These are phyloP conservation scores for Atherinosoma microstoma DNA, from an alignment of 2,797 vertebrate species.

Conservation along the genomic window DNA sequence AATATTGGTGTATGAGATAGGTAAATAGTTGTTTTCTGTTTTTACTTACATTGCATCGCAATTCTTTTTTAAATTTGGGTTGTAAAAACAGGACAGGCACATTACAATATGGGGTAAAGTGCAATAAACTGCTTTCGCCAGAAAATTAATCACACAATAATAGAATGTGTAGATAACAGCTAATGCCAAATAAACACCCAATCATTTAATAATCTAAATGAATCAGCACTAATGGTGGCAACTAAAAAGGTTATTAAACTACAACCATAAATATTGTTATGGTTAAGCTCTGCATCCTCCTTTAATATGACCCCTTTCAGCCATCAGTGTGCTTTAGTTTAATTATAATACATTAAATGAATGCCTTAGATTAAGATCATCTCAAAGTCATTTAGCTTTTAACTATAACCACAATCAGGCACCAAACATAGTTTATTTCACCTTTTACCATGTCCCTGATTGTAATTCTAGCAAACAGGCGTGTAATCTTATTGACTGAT, in stretches of 20 bases:
- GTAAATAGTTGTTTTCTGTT: too few species aligned
- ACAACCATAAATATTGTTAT: neutral
- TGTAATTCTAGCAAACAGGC: constrained; percentile 55
- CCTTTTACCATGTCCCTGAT: constrained; percentile 23
- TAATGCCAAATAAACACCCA: constrained; percentile 25
- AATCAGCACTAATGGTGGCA: constrained; percentile 23
- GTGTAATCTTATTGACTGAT: constrained; percentile 60
- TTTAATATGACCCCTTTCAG: constrained; percentile 10
- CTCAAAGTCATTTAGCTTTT: constrained; percentile 25
- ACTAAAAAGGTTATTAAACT: constrained; percentile 23
- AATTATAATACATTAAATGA: constrained; percentile 22
- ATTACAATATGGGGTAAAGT: neutral
- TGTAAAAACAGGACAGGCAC: neutral
- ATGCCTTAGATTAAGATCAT: constrained; percentile 21
- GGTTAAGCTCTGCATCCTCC: neutral
- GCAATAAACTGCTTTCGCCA: neutral
- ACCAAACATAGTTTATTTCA: constrained; percentile 1
- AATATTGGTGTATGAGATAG: too few species aligned
- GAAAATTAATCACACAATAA: constrained; percentile 9
- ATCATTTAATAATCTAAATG: constrained; percentile 21
- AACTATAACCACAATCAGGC: constrained; percentile 3
- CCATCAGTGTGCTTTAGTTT: constrained; percentile 1
- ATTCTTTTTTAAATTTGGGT: too few species aligned
- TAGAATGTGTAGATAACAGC: constrained; percentile 29
- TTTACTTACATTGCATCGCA: too few species aligned